These are phyloP conservation scores for Euphonia xanthogaster DNA, from an alignment of 2,797 vertebrate genomes.

Conservation along the genomic window DNA sequence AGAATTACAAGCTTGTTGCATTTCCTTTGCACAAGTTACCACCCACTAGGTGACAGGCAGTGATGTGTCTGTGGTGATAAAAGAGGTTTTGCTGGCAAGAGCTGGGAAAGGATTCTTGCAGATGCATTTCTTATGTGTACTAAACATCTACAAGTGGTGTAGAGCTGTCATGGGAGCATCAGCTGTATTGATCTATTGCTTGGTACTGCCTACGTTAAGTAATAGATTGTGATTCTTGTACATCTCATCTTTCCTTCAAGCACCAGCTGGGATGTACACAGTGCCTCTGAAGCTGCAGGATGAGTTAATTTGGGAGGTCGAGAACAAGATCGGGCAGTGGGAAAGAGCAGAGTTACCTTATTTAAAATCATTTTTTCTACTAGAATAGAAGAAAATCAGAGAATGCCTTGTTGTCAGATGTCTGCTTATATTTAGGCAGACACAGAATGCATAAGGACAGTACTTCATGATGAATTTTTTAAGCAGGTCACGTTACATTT, in stretches of 20 bases:
- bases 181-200: conserved; percentile 5
- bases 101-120: neutral
- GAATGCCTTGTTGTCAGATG: neutral
- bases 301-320: neutral
- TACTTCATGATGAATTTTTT: neutral
- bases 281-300: neutral
- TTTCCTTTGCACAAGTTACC: neutral
- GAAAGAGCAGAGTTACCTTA: neutral
- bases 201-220: neutral
- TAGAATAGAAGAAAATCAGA: neutral
- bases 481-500: neutral
- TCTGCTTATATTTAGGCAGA: neutral
- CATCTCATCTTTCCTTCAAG: neutral
- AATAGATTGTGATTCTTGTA: neutral
- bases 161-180: neutral
- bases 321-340: neutral
- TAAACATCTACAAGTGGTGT: neutral
- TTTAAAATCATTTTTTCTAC: neutral
- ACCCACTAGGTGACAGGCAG: neutral
- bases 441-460: neutral
- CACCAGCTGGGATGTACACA: neutral
- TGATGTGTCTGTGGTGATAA: neutral
- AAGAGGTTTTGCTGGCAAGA: neutral
- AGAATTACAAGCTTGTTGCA: neutral
- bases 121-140: neutral